Conservation (phyloP, 30 jellyfish, hydroid and myxozoan species). For the Phacellophora camtschatica region DNA sequence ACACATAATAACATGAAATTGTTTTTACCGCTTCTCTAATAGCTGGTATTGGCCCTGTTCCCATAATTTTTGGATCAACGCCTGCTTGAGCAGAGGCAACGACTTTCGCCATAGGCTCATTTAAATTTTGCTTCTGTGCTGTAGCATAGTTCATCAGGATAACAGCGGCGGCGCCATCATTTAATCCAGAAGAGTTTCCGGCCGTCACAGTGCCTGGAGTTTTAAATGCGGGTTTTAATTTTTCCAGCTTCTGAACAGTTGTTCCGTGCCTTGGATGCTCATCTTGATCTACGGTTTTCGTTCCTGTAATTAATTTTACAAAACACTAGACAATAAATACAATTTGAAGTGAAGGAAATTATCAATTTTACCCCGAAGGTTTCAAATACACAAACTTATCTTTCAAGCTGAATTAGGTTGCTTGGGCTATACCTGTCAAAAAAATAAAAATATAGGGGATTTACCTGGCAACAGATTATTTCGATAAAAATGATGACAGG, state of each 20-base stretch:
- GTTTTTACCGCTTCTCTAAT: slow-evolving; percentile 73
- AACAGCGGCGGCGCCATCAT: slow-evolving; percentile 98
- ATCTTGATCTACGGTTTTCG: slow-evolving; percentile 24
- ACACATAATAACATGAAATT: no score
- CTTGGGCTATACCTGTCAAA: no score
- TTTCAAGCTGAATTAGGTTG: no score
- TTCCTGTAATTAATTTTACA: slow-evolving; percentile 10
- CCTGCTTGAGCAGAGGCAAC: slow-evolving; percentile 97
- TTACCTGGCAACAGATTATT: no score
- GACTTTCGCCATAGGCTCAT: slow-evolving; percentile 76
- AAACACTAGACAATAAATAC: not conserved
- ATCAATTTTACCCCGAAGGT: no score
- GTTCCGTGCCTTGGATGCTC: slow-evolving; percentile 85
- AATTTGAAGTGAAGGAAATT: not conserved
- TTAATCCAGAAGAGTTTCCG: slow-evolving; percentile 90
- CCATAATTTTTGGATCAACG: slow-evolving; percentile 94
- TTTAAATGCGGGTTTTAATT: slow-evolving; percentile 72
- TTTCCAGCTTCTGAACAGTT: slow-evolving; percentile 42
- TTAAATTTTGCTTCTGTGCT: slow-evolving; percentile 8
- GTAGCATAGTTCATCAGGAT: slow-evolving; percentile 57
- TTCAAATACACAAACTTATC: no score
- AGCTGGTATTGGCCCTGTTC: slow-evolving; percentile 95
- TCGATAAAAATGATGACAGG: no score
- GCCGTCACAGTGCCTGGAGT: slow-evolving; percentile 94
- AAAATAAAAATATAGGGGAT: no score